These are phyloP conservation scores for Zaprionus gabonicus DNA, from an alignment of 1,140 invertebrate species.

Conservation along the genomic window DNA sequence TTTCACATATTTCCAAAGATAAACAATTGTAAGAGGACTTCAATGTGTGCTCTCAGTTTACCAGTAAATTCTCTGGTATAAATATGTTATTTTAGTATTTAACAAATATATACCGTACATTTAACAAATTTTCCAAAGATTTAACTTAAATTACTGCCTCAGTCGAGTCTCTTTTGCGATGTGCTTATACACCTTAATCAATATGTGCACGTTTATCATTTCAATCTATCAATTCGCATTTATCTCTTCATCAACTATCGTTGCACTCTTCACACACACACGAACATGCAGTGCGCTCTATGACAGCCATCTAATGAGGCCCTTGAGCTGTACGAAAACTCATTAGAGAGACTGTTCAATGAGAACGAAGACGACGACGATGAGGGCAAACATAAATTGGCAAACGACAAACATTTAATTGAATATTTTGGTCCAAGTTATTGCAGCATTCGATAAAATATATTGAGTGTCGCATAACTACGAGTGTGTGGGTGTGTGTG, in stretches of 20 bases:
- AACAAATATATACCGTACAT: not conserved
- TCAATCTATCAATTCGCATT: not conserved
- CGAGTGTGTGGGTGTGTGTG: not conserved
- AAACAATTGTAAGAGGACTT: no score
- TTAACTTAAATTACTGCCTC: not conserved
- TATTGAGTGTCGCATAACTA: slow-evolving; percentile 69
- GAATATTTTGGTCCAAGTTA: slow-evolving; percentile 75
- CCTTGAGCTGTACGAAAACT: slow-evolving; percentile 51
- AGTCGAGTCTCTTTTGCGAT: not conserved
- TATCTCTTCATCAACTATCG: not conserved
- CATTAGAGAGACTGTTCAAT: slow-evolving; percentile 49
- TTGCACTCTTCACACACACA: not conserved
- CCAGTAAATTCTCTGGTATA: not conserved
- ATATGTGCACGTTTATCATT: slow-evolving; percentile 2
- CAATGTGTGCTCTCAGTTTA: not conserved
- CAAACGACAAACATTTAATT: slow-evolving; percentile 66
- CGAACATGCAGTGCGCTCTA: not conserved
- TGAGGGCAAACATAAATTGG: slow-evolving; percentile 66
- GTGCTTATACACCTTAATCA: not conserved
- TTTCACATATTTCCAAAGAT: not conserved
- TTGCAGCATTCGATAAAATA: slow-evolving; percentile 69
- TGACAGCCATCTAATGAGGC: slow-evolving; percentile 3
- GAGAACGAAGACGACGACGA: not conserved
- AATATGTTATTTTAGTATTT: not conserved
- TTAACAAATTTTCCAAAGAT: not conserved